Evolutionary conservation across 2,797 vertebrate species (phyloP).

Genomic region (Avahi laniger): DNA sequence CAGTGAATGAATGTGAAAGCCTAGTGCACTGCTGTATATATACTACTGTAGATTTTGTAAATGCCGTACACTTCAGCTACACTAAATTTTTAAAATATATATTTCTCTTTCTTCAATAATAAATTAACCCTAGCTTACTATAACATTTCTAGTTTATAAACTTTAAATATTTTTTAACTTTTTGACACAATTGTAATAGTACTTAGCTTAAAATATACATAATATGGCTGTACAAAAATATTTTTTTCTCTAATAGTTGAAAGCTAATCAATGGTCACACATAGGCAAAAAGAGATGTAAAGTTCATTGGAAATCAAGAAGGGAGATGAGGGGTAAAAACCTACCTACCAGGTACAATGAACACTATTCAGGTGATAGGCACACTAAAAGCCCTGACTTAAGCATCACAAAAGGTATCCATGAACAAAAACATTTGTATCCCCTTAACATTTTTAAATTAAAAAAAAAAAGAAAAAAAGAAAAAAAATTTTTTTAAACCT

Average conservation of each 20-base stretch:
- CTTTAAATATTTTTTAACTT: neutral
- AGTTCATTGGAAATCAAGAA: too few relatives aligned
- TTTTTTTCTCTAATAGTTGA: neutral
- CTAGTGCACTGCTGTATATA: neutral
- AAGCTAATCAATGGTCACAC: too few relatives aligned
- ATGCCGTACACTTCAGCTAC: neutral
- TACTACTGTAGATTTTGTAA: neutral
- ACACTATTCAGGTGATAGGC: too few relatives aligned
- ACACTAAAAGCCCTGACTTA: too few relatives aligned
- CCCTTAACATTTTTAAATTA: too few relatives aligned
- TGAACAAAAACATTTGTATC: too few relatives aligned
- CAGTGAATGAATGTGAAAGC: neutral
- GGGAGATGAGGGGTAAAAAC: too few relatives aligned
- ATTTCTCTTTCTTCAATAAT: neutral
- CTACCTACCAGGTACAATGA: too few relatives aligned
- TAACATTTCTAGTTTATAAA: neutral
- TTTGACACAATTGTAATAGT: neutral
- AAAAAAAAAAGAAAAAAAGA: too few relatives aligned
- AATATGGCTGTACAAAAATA: neutral
- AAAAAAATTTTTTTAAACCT: neutral
- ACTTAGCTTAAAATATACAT: neutral
- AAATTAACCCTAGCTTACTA: neutral
- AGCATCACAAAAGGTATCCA: too few relatives aligned
- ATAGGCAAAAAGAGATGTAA: too few relatives aligned
- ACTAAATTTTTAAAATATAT: neutral